phyloP scores from a whole-genome alignment of 2,888 invertebrate genomes.

The Polylopha cassiicola region DNA sequence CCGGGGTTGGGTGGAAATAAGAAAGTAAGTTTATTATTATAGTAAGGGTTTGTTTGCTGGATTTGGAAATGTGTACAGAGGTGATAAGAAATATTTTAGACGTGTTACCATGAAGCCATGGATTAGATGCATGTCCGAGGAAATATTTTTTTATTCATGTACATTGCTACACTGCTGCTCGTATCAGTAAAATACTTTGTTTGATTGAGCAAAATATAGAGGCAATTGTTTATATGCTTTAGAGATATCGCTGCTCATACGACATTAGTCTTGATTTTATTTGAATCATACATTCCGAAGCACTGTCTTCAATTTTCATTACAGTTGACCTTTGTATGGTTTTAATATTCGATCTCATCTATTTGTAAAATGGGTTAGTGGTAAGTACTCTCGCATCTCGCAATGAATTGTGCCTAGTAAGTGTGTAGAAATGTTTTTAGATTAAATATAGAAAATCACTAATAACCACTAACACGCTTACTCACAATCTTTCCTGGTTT shows the following conservation, averaged over 20 bases:
- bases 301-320: conserved; percentile 5
- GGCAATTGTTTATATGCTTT: conserved; percentile 5
- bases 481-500: neutral
- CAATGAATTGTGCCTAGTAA: conserved; percentile 8
- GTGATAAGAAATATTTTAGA: conserved; percentile 18
- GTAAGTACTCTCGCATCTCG: conserved; percentile 14
- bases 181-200: conserved; percentile 5
- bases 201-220: neutral
- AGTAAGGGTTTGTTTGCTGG: conserved; percentile 58
- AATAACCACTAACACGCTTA: conserved; percentile 10
- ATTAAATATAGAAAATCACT: neutral
- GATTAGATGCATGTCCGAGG: conserved; percentile 4
- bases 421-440: conserved; percentile 11
- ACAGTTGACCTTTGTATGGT: no score
- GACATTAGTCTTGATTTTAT: conserved; percentile 6
- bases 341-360: neutral
- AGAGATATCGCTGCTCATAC: neutral
- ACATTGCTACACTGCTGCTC: conserved; percentile 6
- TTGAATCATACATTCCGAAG: conserved; percentile 8
- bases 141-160: conserved; percentile 6
- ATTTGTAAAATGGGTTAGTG: conserved; percentile 5
- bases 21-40: conserved; percentile 64
- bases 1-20: conserved; percentile 65
- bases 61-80: conserved; percentile 35
- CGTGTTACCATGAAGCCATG: conserved; percentile 1